These are phyloP conservation scores for Watsonalla binaria DNA, from an alignment of 2,888 invertebrate species.

Conservation along the genomic window DNA sequence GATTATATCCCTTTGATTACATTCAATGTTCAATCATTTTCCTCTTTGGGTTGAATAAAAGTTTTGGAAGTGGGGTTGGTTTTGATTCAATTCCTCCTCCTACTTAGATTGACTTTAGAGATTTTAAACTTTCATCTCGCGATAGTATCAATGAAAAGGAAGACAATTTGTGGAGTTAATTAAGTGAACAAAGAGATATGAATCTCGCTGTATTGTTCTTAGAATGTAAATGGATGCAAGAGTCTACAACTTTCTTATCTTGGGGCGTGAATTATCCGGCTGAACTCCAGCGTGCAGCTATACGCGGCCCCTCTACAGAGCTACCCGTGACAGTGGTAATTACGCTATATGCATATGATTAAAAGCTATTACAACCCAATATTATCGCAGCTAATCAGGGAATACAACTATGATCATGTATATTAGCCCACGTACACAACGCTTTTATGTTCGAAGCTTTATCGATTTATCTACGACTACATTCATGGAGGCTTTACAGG, in stretches of 20 bases:
- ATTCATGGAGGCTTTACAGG: not conserved
- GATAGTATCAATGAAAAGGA: slow-evolving; percentile 39
- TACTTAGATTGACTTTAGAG: slow-evolving; percentile 33
- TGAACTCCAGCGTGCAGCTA: slow-evolving; percentile 30
- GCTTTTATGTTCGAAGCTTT: not conserved
- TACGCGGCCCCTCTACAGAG: not conserved
- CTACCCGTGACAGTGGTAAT: slow-evolving; percentile 6
- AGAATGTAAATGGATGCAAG: slow-evolving; percentile 47
- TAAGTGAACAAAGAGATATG: slow-evolving; percentile 62
- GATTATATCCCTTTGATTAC: slow-evolving; percentile 52
- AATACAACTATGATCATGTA: slow-evolving; percentile 8
- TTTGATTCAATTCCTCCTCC: slow-evolving; percentile 23
- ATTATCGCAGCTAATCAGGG: slow-evolving; percentile 22
- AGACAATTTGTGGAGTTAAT: slow-evolving; percentile 64
- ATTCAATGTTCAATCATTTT: slow-evolving; percentile 48
- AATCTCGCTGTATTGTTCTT: slow-evolving; percentile 54
- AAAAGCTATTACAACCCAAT: slow-evolving; percentile 12
- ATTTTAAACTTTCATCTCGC: slow-evolving; percentile 29
- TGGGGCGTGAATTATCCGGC: slow-evolving; percentile 46
- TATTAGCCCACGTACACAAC: not conserved
- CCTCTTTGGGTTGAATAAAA: slow-evolving; percentile 35
- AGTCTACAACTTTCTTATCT: slow-evolving; percentile 58
- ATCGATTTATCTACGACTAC: not conserved
- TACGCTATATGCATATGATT: slow-evolving; percentile 22
- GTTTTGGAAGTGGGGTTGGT: slow-evolving; percentile 18